Evolutionary conservation across 2,797 vertebrate species (phyloP).

Genomic region (Sebastes hubbsi): DNA sequence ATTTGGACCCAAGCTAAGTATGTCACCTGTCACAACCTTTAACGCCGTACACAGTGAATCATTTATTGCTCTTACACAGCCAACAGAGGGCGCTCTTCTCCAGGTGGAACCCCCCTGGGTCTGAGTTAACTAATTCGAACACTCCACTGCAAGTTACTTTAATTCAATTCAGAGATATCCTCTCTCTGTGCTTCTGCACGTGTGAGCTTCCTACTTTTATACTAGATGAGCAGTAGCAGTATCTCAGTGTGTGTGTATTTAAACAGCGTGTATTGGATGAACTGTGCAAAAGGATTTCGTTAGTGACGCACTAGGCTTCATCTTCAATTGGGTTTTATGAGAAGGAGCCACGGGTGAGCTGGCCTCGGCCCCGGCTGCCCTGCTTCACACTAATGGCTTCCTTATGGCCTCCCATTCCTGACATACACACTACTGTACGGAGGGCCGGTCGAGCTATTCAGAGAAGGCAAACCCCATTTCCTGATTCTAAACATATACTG

Average conservation of each 20-base stretch:
- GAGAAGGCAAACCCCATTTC: slow-evolving; percentile 83
- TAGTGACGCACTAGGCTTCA: slow-evolving; percentile 63
- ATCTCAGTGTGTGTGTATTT: background rate
- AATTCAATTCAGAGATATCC: background rate
- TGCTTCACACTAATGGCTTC: slow-evolving; percentile 85
- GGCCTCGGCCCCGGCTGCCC: slow-evolving; percentile 66
- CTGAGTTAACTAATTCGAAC: background rate
- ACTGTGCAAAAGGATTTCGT: slow-evolving; percentile 43
- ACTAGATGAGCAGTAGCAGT: background rate
- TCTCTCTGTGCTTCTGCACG: background rate
- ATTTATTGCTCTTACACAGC: background rate
- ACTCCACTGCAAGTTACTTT: background rate
- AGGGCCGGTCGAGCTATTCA: slow-evolving; percentile 74
- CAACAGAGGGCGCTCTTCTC: slow-evolving; percentile 45
- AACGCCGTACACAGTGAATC: background rate
- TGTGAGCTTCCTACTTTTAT: background rate
- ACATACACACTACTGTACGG: slow-evolving; percentile 75
- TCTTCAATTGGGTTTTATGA: slow-evolving; percentile 70
- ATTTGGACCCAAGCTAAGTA: background rate
- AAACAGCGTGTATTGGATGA: slow-evolving; percentile 11
- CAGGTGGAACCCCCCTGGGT: background rate
- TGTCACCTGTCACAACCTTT: background rate
- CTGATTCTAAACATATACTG: slow-evolving; percentile 74
- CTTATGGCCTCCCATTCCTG: slow-evolving; percentile 81
- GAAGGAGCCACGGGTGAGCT: slow-evolving; percentile 58